Evolutionary conservation across 1,140 invertebrate species (phyloP).

Genomic region (Hypsibius dujardini): DNA sequence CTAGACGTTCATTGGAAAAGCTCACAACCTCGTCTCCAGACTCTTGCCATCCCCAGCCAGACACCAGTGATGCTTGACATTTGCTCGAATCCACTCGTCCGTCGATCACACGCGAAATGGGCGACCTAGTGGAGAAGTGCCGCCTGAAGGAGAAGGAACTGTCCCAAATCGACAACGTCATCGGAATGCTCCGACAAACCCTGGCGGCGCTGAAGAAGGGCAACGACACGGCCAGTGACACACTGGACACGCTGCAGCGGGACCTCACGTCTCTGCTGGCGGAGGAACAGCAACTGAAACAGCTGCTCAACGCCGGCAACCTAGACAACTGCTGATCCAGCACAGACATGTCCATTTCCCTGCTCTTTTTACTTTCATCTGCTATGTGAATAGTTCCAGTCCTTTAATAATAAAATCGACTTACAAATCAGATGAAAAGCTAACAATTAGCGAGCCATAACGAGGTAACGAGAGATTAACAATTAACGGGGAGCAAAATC

Average conservation of each 20-base stretch:
- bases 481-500: not conserved
- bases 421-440: not conserved
- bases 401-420: not conserved
- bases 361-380: no score
- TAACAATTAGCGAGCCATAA: not conserved
- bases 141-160: conserved; percentile 3
- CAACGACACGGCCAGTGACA: not conserved
- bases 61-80: not conserved
- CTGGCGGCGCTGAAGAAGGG: not conserved
- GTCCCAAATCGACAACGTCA: conserved; percentile 6
- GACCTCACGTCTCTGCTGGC: not conserved
- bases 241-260: not conserved
- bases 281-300: not conserved
- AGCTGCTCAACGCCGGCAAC: not conserved
- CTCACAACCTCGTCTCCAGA: not conserved
- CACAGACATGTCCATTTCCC: no score
- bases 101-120: not conserved
- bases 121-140: not conserved
- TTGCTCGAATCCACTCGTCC: not conserved
- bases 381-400: no score
- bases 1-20: not conserved
- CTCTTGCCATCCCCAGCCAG: no score
- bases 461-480: not conserved
- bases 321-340: no score
- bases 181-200: not conserved